phyloP scores from a whole-genome alignment of 1,140 invertebrate genomes.

The Meloidogyne chitwoodi region DNA sequence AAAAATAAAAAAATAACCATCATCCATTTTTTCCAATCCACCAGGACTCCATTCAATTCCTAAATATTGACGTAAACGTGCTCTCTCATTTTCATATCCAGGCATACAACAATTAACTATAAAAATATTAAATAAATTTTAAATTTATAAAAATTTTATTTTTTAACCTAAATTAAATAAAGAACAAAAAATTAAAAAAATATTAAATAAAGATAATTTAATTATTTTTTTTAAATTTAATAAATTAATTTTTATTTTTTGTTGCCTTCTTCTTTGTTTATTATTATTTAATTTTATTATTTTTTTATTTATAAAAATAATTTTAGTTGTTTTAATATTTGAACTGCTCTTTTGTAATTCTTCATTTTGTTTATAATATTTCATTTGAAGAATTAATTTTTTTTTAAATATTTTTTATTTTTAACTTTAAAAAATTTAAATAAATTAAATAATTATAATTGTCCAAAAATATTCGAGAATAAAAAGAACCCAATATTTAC shows the following conservation, averaged over 20 bases:
- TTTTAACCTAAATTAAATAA: background rate
- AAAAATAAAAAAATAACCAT: conserved; percentile 8
- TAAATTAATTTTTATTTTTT: background rate
- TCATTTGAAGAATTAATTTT: background rate
- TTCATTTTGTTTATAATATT: background rate
- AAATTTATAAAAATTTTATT: background rate
- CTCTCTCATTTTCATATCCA: background rate
- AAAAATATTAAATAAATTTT: background rate
- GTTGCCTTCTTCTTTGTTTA: background rate
- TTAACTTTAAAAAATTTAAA: too few species aligned
- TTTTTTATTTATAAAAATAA: background rate
- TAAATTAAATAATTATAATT: background rate
- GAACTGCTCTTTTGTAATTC: background rate
- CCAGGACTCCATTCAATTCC: conserved; percentile 41
- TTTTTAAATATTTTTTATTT: too few species aligned
- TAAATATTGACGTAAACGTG: conserved; percentile 21
- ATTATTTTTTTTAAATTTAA: too few species aligned
- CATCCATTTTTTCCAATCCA: conserved; percentile 34
- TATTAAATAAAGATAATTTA: background rate
- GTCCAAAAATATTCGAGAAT: background rate
- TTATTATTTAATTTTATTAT: background rate
- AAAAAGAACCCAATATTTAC: too few species aligned
- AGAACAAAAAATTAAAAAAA: background rate
- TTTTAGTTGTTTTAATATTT: background rate
- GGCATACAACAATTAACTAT: background rate